A percentile compares a stretch with the other conserved stretches of the same genome.
Conservation (phyloP, 2,888 invertebrate species). For the Julus scanicus region DNA sequence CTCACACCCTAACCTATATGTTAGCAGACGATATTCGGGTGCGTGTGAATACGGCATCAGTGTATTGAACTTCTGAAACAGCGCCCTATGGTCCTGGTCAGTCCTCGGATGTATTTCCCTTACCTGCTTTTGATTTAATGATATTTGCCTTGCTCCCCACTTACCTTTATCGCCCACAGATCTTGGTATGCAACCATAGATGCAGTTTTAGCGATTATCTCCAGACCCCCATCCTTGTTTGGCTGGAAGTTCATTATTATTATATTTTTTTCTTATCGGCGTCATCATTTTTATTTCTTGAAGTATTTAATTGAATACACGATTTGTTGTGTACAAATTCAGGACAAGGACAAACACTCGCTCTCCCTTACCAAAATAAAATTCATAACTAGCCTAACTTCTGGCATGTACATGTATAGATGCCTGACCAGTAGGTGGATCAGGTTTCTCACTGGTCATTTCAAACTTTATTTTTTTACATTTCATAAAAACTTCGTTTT, state of each 20-base stretch:
- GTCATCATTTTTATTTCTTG: slow-evolving; percentile 30
- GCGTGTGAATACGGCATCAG: neutral
- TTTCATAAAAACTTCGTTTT: neutral
- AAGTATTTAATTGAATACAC: slow-evolving; percentile 39
- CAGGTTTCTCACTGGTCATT: neutral
- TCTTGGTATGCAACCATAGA: slow-evolving; percentile 13
- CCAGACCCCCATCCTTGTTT: neutral
- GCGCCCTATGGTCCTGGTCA: neutral
- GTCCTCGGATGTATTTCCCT: neutral
- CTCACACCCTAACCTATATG: too few relatives aligned
- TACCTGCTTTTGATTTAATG: neutral
- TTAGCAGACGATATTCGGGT: too few relatives aligned
- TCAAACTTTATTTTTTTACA: neutral
- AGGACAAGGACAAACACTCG: slow-evolving; percentile 32
- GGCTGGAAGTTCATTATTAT: slow-evolving; percentile 25
- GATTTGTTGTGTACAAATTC: neutral
- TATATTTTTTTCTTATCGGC: neutral
- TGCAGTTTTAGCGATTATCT: neutral
- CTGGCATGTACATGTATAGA: neutral
- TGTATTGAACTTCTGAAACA: neutral
- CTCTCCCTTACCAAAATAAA: neutral
- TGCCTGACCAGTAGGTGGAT: neutral
- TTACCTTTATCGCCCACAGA: neutral
- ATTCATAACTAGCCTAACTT: neutral
- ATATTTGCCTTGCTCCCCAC: slow-evolving; percentile 5